phyloP scores from a whole-genome alignment of 2,113 vertebrate genomes.

The Zapus hudsonius region DNA sequence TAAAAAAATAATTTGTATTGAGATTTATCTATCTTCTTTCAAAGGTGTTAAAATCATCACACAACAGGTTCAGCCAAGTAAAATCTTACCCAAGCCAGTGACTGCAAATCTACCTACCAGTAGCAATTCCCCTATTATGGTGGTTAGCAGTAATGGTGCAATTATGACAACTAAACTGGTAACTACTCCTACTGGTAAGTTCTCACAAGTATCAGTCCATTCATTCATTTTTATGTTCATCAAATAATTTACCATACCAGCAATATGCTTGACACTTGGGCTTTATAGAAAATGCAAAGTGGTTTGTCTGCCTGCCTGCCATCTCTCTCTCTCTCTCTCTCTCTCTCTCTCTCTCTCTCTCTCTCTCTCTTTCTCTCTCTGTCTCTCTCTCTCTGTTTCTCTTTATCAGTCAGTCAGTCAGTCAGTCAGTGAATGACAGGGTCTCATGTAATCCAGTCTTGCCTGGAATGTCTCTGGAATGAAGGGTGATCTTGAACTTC shows the following conservation, averaged over 20 bases:
- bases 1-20: conserved; percentile 77
- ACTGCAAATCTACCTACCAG: conserved; percentile 93
- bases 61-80: conserved; percentile 98
- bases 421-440: neutral
- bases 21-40: conserved; percentile 83
- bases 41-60: conserved; percentile 99
- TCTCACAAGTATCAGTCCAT: conserved; percentile 46
- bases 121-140: conserved; percentile 98
- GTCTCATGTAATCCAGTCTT: neutral
- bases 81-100: conserved; percentile 98
- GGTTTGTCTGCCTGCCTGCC: no score
- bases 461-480: neutral
- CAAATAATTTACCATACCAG: neutral
- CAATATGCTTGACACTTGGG: neutral
- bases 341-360: no score
- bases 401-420: no score
- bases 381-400: no score
- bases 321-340: no score
- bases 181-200: conserved; percentile 95
- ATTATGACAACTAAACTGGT: conserved; percentile 99
- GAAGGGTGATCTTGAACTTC: neutral
- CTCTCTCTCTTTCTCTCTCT: no score
- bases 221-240: conserved; percentile 27
- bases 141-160: conserved; percentile 98
- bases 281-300: neutral